phyloP scores from a whole-genome alignment of 2,888 invertebrate species.

The Craniophora ligustri region DNA sequence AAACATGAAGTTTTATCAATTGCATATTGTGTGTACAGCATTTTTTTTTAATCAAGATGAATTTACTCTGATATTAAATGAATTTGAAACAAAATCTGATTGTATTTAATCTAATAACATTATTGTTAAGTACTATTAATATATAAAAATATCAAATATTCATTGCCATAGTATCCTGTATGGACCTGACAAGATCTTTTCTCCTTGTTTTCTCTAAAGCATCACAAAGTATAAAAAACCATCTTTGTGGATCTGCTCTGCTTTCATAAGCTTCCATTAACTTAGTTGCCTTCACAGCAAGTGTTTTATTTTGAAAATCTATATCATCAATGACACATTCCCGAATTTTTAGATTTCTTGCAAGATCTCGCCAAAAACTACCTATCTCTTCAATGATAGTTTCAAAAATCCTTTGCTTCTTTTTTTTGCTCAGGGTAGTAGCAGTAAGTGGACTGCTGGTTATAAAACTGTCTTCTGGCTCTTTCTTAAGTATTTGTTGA shows the following conservation, averaged over 20 bases:
- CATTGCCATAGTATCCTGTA: conserved; percentile 78
- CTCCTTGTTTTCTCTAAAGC: conserved; percentile 76
- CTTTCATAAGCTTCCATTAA: conserved; percentile 67
- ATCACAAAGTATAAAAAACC: conserved; percentile 77
- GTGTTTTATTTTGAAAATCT: conserved; percentile 61
- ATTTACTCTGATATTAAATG: not conserved
- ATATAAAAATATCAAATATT: conserved; percentile 65
- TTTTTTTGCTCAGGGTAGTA: conserved; percentile 61
- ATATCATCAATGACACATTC: conserved; percentile 78
- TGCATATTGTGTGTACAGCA: no score
- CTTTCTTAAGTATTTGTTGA: conserved; percentile 43
- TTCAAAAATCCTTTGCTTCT: conserved; percentile 70
- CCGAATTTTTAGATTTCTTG: conserved; percentile 73
- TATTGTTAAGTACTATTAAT: not conserved
- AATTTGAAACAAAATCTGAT: not conserved
- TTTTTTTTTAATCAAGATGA: no score
- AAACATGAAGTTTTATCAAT: no score
- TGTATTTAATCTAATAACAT: not conserved
- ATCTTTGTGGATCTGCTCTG: conserved; percentile 72
- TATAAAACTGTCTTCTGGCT: conserved; percentile 41
- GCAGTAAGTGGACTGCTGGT: conserved; percentile 56
- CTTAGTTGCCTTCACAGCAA: conserved; percentile 66
- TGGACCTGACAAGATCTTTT: conserved; percentile 70
- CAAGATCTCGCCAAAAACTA: conserved; percentile 76
- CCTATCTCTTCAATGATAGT: conserved; percentile 76